These are phyloP conservation scores for Pseudocheirus occidentalis DNA, from an alignment of 2,797 vertebrate genomes.

Conservation along the genomic window DNA sequence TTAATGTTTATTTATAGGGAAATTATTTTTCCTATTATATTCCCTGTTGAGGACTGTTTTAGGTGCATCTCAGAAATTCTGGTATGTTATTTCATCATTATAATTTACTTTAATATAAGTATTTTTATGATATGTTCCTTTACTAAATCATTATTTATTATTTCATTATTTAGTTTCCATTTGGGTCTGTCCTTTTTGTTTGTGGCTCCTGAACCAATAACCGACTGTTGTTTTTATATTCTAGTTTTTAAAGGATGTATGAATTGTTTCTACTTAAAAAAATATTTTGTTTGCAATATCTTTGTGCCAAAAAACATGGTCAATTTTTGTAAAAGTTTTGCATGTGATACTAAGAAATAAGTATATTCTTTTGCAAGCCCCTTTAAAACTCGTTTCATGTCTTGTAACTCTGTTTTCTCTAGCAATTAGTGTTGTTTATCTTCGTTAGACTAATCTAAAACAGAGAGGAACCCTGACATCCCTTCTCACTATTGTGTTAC, in stretches of 20 bases:
- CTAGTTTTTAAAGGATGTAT: neutral
- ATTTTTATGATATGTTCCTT: neutral
- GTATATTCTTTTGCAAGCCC: neutral
- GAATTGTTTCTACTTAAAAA: neutral
- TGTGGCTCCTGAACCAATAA: neutral
- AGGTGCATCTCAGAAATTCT: neutral
- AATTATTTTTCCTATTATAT: neutral
- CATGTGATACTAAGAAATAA: neutral
- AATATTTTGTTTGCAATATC: neutral
- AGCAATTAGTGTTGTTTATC: neutral
- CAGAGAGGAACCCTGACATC: neutral
- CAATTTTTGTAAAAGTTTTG: neutral
- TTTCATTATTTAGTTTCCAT: neutral
- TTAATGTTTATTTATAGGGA: neutral
- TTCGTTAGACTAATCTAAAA: neutral
- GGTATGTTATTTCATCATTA: neutral
- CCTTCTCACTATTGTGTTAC: neutral
- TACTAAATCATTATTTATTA: neutral
- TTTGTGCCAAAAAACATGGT: neutral
- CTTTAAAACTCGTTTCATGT: neutral
- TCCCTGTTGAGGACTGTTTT: neutral
- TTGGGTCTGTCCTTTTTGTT: neutral
- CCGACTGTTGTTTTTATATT: neutral
- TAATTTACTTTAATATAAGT: neutral
- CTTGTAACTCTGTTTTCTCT: neutral